Evolutionary conservation across 2,797 vertebrate species (phyloP).

Genomic region (Todus mexicanus): DNA sequence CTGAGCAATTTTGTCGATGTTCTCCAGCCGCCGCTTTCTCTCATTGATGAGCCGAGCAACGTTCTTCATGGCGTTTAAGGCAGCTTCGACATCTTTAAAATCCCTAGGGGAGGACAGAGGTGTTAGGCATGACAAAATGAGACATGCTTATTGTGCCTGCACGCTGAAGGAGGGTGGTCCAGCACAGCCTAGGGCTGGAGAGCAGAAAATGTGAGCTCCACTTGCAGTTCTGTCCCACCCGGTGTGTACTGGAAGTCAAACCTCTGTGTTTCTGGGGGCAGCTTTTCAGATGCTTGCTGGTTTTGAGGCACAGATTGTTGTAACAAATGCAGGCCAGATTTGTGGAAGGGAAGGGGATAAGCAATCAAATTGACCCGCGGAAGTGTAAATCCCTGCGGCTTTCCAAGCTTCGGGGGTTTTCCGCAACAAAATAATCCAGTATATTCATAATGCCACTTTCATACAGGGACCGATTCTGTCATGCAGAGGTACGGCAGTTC

Average conservation of each 20-base stretch:
- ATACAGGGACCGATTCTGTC: not conserved
- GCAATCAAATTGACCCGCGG: not conserved
- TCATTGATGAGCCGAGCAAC: constrained; percentile 94
- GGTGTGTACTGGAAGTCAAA: not conserved
- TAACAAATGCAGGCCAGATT: not conserved
- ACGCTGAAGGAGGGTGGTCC: not conserved
- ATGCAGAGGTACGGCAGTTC: not conserved
- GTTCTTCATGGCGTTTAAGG: constrained; percentile 95
- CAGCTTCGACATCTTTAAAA: constrained; percentile 93
- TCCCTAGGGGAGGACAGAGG: constrained; percentile 77
- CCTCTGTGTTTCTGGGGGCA: not conserved
- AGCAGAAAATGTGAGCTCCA: not conserved
- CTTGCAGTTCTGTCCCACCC: not conserved
- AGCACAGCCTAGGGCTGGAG: not conserved
- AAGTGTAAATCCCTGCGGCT: not conserved
- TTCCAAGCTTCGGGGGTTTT: not conserved
- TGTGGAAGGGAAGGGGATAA: not conserved
- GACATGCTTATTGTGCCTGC: accelerated
- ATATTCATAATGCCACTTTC: not conserved
- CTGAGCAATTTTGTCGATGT: constrained; percentile 95
- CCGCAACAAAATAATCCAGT: not conserved
- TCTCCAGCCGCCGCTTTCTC: constrained; percentile 92
- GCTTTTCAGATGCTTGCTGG: not conserved
- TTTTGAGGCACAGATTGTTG: not conserved
- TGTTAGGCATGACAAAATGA: not conserved